Base-by-base conservation (phyloP, 2,113 vertebrate species). In the Esox niger region DNA sequence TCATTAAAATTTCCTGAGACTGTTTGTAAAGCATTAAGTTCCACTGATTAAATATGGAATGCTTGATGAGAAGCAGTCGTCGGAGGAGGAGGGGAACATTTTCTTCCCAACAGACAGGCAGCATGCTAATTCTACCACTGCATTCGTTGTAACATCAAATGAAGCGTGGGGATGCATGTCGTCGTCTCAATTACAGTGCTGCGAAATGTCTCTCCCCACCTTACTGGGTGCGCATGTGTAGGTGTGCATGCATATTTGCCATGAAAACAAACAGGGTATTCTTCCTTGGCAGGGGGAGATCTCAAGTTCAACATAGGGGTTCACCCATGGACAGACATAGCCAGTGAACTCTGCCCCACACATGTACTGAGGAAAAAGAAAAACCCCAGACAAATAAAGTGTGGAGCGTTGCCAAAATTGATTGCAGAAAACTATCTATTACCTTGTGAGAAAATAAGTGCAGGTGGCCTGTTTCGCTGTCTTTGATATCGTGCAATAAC, bases 11-110 rank as follows among this genome's bases (percentile, higher is more conserved):
- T 90, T 89, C 84, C 77, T 67, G 66, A 87, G 85, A 78, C 79
- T 91, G 84, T 91, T 92, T 93, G 85, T 87, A 83, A 88, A 92
- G 84, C 83, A 87, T 90, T 88, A 80, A 79, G 69, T 89, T 79
- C 79, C 80, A 75, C 77, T 90, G 90, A 91, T 91, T 87, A 88
- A 89, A 88, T 84, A 73, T 68, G 64, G 82, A 73, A 85, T 86
- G 74, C 66, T 85, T 86, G 85, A 74, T 77, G 73, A 84, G 3
- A 43, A 43, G 68, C 0, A 2, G 23, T 84, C 55, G 69, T 73
- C 64, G 43, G 68, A 43, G 38, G 1, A 15, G 38, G 17, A 43
- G 38, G 38, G 17, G 38, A 4, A 43, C 49, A 30, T 38, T 38
- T 38, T 38, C 35, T 11, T 43, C 35, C 3, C 35, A 5, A 38